phyloP scores from a whole-genome alignment of 2,888 invertebrate genomes.

The Ectemnius cavifrons region DNA sequence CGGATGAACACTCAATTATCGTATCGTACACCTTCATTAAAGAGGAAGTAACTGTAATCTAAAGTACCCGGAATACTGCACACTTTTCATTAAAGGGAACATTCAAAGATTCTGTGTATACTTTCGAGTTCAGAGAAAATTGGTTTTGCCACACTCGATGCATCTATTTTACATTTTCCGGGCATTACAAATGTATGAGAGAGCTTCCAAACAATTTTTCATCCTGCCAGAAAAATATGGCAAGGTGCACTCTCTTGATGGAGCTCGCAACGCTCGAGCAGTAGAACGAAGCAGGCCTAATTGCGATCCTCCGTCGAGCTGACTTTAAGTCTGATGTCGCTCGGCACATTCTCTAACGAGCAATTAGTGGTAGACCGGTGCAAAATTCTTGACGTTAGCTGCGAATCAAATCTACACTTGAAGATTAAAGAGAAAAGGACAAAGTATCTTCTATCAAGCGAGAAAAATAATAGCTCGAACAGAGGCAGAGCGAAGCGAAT shows the following conservation, averaged over 20 bases:
- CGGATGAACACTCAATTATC: slow-evolving; percentile 18
- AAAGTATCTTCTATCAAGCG: too few species aligned
- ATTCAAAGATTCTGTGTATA: too few species aligned
- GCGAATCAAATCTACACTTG: not conserved
- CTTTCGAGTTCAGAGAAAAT: too few species aligned
- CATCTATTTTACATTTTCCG: too few species aligned
- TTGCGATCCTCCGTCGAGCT: slow-evolving; percentile 20
- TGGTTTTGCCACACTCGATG: too few species aligned
- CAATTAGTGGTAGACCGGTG: slow-evolving; percentile 45
- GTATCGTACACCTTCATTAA: not conserved
- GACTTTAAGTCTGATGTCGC: slow-evolving; percentile 43
- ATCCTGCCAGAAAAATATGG: too few species aligned
- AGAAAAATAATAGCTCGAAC: too few species aligned
- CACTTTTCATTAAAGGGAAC: too few species aligned
- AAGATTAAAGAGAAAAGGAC: too few species aligned
- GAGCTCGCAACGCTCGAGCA: slow-evolving; percentile 38
- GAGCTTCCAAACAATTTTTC: too few species aligned
- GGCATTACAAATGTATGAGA: too few species aligned
- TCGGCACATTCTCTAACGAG: slow-evolving; percentile 38
- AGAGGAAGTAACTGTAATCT: not conserved
- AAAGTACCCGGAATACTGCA: not conserved
- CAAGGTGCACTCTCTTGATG: slow-evolving; percentile 10
- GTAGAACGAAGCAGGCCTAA: slow-evolving; percentile 53
- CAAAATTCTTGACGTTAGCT: slow-evolving; percentile 9
- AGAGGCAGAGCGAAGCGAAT: slow-evolving; percentile 12